Evolutionary conservation across 2,113 vertebrate genomes (phyloP), one percentile per base, ranked within the genome.

Genomic region (Spilogale gracilis): DNA sequence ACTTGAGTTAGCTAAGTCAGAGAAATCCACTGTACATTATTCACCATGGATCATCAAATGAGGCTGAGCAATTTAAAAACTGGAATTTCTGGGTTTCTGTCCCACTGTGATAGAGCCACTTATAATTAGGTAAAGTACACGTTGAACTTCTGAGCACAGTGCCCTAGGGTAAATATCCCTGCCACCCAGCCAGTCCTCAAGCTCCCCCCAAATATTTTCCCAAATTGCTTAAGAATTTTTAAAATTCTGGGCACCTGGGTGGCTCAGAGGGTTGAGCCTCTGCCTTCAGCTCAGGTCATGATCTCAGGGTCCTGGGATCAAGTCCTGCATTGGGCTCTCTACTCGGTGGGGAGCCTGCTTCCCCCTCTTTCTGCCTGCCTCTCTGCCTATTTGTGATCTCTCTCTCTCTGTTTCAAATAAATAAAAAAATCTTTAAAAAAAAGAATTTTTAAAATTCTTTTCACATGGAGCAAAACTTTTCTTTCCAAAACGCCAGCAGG

Each of bases 81-180:
- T 78, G 9, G 27, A 74, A 85, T 73, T 65, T 76, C 30, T 82
- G 38, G 32, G 10, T 60, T 91, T 32, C 63, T 83, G 54, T 10
- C 58, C 21, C 48, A 27, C 45, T 9, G 1, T 4, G 18, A 30
- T 54, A 45, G 54, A 93, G 21, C 23, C 71, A 89, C 45, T 89
- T 95, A 79, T 56, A 10, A 10, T 43, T 48, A 79, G 16, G 74
- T 74, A 82, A 71, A 74, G 83, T 93, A 76, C 86, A 83, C 38
- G 14, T 95, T 92, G 76, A 60, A 92, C 20, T 91, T 94, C 89
- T 93, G 54, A 93, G n/a, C n/a, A 30, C 8, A 73, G 30, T 45
- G 83, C 78, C 90, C 76, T 84, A 71, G 56, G 95, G 71, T 56
- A 61, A 91, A 96, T 21, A 17, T 86, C 18, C 73, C 95, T 48